Base-by-base conservation (phyloP, 2,113 vertebrate genomes). In the Aramus guarauna region DNA sequence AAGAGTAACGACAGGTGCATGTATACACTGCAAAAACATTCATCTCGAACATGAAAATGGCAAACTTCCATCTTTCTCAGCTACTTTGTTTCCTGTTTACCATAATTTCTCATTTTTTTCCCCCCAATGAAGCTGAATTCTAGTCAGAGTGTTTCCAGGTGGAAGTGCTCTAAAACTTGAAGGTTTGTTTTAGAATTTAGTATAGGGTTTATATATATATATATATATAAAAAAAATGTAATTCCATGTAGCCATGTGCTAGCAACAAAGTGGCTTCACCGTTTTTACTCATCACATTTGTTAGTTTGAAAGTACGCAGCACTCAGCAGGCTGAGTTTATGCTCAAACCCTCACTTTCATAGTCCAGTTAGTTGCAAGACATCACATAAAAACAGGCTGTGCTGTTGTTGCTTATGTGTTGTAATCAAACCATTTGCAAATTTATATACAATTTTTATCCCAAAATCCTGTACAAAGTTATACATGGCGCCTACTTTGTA, bases 201-300 rank as follows among this genome's bases (percentile, higher is more conserved):
- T 89, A 23, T 68, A 97, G 89, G 86, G 48, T 10, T 27, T 95
- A 26, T 91, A 94, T 24, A 81, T 71, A 68, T 60, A 55, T 53
- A 30, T 32, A 58, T 76, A n/a, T 18, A 43, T 48, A 12, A 47
- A 47, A 68, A 41, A 8, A 39, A 37, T 41, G 97, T 98, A 96
- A 98, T 95, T 98, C 97, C 98, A 97, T 98, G 97, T 98, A 97
- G 97, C 97, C 98, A 92, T 98, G 98, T 97, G 97, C 97, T 97
- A 97, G 96, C 96, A 83, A 85, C 64, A 22, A 90, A 97, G 90
- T 96, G 83, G 63, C 97, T 97, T 97, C 94, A 84, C 97, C 97
- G 67, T 97, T 80, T 96, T 90, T 92, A 93, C 90, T 96, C 95
- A 85, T 94, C 95, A 82, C 92, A 85, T 96, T 85, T 96, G 96